Base-by-base conservation (phyloP, 1,140 invertebrate genomes). In the Scaptomyza pallida region DNA sequence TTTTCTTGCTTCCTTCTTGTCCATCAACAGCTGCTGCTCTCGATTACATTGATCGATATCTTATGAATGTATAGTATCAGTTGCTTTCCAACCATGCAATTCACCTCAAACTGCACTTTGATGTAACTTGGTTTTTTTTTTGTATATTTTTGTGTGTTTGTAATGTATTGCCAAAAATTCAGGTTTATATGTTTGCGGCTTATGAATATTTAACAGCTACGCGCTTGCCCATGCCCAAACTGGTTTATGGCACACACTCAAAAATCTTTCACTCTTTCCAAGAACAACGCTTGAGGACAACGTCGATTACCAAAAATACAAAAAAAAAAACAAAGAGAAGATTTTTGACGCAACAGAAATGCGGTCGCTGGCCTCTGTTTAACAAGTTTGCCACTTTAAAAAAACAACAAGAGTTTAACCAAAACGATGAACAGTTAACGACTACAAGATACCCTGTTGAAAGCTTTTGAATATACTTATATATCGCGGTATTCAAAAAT, bases 221-320 rank as follows among this genome's bases (percentile, higher is more conserved):
- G 60, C 41, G 60, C 41, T 60, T 40, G 57, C 55, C 60, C 47
- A 56, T 56, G 8, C 21, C 43, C 23, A 56, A 85, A 85, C 85
- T 79, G 55, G 81, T 85, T 85, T 85, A 63, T 68, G 68, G 52
- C 69, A 64, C 61, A 61, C 60, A 61, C 45, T 63, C 54, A 26
- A 85, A 80, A 68, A 69, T 85, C 81, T 88, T 86, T 85, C 73
- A 77, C 78, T 85, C 78, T 81, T 86, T 81, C 82, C 78, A 82
- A 82, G 78, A 82, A 82, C 79, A 82, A 78, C 65, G 43, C 75
- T 62, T 67, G 48, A 70, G 61, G 50, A 61, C 59, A 62, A 64
- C 67, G 40, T 13, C 19, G 60, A 59, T 73, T 75, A 75, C 80
- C 74, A 62, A 83, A 79, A 55, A 44, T 10, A 16, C 17, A 55